These are phyloP conservation scores for Drosophila mettleri DNA, from an alignment of 2,888 invertebrate genomes.

Conservation along the genomic window DNA sequence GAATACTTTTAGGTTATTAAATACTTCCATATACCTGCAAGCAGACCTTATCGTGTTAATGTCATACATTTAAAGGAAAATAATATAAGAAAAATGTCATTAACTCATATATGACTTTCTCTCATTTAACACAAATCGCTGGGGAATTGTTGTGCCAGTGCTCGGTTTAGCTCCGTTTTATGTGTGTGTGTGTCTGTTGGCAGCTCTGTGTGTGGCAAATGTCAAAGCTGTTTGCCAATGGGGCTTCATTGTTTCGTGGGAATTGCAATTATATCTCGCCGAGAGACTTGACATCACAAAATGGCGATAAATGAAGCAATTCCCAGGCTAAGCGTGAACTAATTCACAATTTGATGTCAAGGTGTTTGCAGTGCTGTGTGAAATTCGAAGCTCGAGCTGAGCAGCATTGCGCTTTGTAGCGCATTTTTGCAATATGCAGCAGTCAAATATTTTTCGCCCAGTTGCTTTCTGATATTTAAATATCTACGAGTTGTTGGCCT, in stretches of 20 bases:
- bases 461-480: conserved; percentile 45
- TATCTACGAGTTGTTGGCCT: conserved; percentile 44
- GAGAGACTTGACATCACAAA: conserved; percentile 52
- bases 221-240: conserved; percentile 46
- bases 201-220: conserved; percentile 23
- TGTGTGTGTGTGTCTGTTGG: conserved; percentile 44
- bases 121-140: conserved; percentile 22
- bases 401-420: background rate
- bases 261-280: conserved; percentile 15
- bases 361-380: conserved; percentile 29
- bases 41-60: background rate
- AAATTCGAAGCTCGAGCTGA: background rate
- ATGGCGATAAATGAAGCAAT: background rate
- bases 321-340: conserved; percentile 38
- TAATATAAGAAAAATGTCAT: background rate
- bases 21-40: background rate
- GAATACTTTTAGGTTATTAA: too few relatives aligned
- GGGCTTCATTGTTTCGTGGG: conserved; percentile 27
- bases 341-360: conserved; percentile 59
- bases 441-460: conserved; percentile 29
- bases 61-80: conserved; percentile 1
- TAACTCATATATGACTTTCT: background rate
- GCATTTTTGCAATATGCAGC: conserved; percentile 25
- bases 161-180: conserved; percentile 51
- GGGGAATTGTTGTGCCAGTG: conserved; percentile 12